Evolutionary conservation across 2,113 vertebrate genomes (phyloP).

Genomic region (Perognathus longimembris): DNA sequence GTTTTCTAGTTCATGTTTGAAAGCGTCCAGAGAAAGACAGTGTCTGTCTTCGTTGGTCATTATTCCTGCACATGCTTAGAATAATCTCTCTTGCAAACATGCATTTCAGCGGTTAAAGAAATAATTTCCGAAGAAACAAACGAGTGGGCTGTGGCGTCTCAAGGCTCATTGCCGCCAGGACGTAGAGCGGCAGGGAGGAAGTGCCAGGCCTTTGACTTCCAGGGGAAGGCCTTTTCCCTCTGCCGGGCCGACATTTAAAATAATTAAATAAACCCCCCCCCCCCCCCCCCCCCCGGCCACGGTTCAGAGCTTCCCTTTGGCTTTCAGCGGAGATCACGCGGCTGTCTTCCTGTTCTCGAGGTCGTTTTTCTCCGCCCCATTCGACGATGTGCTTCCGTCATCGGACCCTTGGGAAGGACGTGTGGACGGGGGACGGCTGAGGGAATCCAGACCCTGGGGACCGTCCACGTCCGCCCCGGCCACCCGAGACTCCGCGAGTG

Average conservation of each 20-base stretch:
- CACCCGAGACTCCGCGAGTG: too few relatives aligned
- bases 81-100: conserved; percentile 34
- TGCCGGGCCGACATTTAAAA: neutral
- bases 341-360: too few relatives aligned
- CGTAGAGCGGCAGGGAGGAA: neutral
- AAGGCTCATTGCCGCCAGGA: neutral
- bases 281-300: too few relatives aligned
- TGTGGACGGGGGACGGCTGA: too few relatives aligned
- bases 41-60: neutral
- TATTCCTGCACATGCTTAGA: neutral
- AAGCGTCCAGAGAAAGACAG: conserved; percentile 2
- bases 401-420: too few relatives aligned
- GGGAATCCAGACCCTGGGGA: too few relatives aligned
- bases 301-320: too few relatives aligned
- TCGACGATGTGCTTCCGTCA: too few relatives aligned
- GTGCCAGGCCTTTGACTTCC: neutral
- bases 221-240: neutral
- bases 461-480: too few relatives aligned
- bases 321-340: too few relatives aligned
- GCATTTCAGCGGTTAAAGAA: neutral
- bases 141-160: neutral
- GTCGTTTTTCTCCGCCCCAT: too few relatives aligned
- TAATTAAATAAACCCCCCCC: too few relatives aligned
- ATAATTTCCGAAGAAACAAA: neutral
- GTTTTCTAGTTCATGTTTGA: conserved; percentile 5